Evolutionary conservation across 2,113 vertebrate genomes (phyloP), one percentile per base, ranked within the genome.

Genomic region (Triplophysa tibetana): DNA sequence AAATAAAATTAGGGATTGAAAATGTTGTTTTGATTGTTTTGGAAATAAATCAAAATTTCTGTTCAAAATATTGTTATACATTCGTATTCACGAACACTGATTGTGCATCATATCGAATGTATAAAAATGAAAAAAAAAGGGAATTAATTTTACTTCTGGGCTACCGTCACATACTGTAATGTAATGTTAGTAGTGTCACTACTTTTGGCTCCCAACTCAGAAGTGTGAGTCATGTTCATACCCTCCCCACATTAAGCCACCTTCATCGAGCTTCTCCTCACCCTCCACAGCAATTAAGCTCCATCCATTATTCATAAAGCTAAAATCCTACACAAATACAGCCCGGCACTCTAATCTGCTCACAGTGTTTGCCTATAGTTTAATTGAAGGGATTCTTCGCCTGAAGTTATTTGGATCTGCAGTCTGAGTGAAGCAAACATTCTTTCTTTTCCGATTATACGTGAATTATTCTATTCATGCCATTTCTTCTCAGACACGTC

Each of bases 301-400:
- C 52, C 66, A 89, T 90, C 85, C 86, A 90, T 92, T 90, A 92
- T 92, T 92, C 88, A 92, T 90, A 82, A 80, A 70, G 54, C 70
- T 75, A 9, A 80, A 85, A 82, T 76, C 84, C 80, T 83, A 85
- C 70, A 38, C 83, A 88, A 87, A 86, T 58, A 80, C 63, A 85
- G 87, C 84, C 81, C 68, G 83, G 29, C 77, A 79, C 78, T 83
- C 78, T 86, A 79, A 90, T 90, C 87, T 81, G 82, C 76, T 77
- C 41, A 73, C 84, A 70, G 81, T 88, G 87, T 90, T 89, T 90
- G 88, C 83, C 83, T 90, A 86, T 79, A 88, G 77, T 88, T 88
- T 89, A 86, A 90, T 87, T 87, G 84, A 80, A 84, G 86, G 79
- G 61, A 88, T 81, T 82, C 82, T 78, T 77, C 19, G 16, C 24